Percentiles rank a stretch among this genome's conserved stretches.
Conservation (phyloP, 2,797 vertebrate genomes). For the Cuculus canorus region DNA sequence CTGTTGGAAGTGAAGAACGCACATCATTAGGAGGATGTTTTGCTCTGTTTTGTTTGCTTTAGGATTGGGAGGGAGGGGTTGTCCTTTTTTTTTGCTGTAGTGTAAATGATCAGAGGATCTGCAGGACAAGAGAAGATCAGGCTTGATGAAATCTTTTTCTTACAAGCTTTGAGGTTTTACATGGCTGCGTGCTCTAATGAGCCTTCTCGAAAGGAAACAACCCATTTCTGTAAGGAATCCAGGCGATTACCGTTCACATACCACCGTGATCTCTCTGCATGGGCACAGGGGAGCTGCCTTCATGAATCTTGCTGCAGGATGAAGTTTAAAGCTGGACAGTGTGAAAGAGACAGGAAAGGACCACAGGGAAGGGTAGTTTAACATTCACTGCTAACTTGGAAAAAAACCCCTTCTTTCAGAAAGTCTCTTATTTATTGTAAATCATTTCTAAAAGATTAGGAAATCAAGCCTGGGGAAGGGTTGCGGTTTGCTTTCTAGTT, state of each 20-base stretch:
- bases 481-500: conserved; percentile 9
- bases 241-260: conserved; percentile 35
- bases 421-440: conserved; percentile 44
- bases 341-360: conserved; percentile 24
- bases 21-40: conserved; percentile 3
- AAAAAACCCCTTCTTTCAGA: background rate
- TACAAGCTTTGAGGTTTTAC: conserved; percentile 10
- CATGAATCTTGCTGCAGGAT: conserved; percentile 15
- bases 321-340: conserved; percentile 29
- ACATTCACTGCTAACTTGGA: background rate
- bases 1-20: conserved; percentile 10
- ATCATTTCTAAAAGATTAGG: conserved; percentile 54
- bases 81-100: background rate
- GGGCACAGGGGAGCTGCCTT: conserved; percentile 19
- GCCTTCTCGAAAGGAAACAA: conserved; percentile 44
- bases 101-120: conserved; percentile 41
- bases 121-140: background rate
- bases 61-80: fast-evolving
- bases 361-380: conserved; percentile 13
- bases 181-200: conserved; percentile 33
- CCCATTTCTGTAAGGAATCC: conserved; percentile 43
- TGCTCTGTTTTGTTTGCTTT: conserved; percentile 56
- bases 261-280: conserved; percentile 26
- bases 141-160: conserved; percentile 14
- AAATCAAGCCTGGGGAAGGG: conserved; percentile 29